These are phyloP conservation scores for Ephialtes manifestator DNA, from an alignment of 2,888 invertebrate species.

Conservation along the genomic window DNA sequence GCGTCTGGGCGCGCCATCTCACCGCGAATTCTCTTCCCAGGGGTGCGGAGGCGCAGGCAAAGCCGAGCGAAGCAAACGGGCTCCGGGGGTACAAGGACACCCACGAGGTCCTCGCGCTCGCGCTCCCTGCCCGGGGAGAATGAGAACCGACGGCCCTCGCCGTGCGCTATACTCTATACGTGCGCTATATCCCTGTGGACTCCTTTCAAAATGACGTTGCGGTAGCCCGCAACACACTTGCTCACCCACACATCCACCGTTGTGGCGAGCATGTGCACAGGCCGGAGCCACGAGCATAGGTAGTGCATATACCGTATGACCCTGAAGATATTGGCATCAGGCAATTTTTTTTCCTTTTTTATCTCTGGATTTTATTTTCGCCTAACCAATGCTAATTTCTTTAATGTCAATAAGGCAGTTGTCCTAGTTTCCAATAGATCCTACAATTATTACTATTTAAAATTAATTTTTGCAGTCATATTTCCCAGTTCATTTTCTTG, in stretches of 20 bases:
- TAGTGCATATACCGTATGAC: neutral
- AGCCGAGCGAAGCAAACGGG: conserved; percentile 34
- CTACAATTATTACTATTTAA: too few relatives aligned
- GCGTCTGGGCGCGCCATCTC: conserved; percentile 54
- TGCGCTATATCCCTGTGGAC: conserved; percentile 13
- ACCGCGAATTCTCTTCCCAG: conserved; percentile 47
- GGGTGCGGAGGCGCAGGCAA: conserved; percentile 49
- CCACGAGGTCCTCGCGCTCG: conserved; percentile 54
- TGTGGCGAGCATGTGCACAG: conserved; percentile 3
- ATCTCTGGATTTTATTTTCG: neutral
- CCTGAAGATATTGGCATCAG: conserved; percentile 23
- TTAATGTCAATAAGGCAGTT: too few relatives aligned
- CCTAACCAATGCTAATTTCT: neutral
- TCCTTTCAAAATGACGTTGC: conserved; percentile 58
- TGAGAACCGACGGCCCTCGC: conserved; percentile 20
- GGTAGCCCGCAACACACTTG: conserved; percentile 38
- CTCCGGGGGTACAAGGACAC: conserved; percentile 56
- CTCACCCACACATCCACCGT: conserved; percentile 29
- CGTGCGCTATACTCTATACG: conserved; percentile 26
- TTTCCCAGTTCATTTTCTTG: too few relatives aligned
- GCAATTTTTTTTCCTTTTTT: neutral
- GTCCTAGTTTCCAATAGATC: too few relatives aligned
- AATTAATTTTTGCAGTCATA: too few relatives aligned
- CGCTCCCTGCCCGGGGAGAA: conserved; percentile 51
- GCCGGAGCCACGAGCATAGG: neutral